Percentiles rank a stretch among this genome's conserved stretches.
Evolutionary conservation across 2,888 invertebrate genomes (phyloP).

Genomic region (Agrotis puta): DNA sequence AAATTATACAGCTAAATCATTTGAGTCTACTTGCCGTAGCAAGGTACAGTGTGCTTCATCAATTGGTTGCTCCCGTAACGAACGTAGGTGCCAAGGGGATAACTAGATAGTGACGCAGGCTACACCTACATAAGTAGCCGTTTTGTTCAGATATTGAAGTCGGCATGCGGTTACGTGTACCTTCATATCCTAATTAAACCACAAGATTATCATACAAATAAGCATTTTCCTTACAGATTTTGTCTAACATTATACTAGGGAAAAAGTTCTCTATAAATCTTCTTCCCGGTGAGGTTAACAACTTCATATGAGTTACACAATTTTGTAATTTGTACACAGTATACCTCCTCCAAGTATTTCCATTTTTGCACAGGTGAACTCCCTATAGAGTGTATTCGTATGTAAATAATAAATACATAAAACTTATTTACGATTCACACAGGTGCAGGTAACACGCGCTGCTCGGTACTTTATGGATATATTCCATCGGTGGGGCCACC

Average conservation of each 20-base stretch:
- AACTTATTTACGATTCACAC: slow-evolving; percentile 73
- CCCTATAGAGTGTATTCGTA: slow-evolving; percentile 64
- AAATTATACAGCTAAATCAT: neutral
- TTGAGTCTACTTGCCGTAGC: neutral
- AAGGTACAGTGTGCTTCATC: neutral
- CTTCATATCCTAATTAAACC: slow-evolving; percentile 14
- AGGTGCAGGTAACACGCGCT: slow-evolving; percentile 68
- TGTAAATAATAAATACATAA: slow-evolving; percentile 74
- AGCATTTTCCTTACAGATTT: neutral
- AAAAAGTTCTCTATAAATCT: slow-evolving; percentile 13
- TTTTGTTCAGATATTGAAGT: slow-evolving; percentile 4
- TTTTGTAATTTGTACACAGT: slow-evolving; percentile 51
- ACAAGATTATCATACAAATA: slow-evolving; percentile 10
- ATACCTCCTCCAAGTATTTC: slow-evolving; percentile 51
- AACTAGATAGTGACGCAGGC: no score
- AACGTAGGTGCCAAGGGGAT: no score
- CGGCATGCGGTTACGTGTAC: neutral
- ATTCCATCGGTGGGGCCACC: slow-evolving; percentile 52
- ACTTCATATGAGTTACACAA: slow-evolving; percentile 38
- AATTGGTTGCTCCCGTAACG: neutral
- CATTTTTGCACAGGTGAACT: slow-evolving; percentile 45
- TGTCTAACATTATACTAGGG: neutral
- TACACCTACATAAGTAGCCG: neutral
- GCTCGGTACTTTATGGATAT: slow-evolving; percentile 72
- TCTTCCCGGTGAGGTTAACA: slow-evolving; percentile 14